Base-by-base conservation (phyloP, 30 jellyfish, hydroid and myxozoan species). In the Sanderia malayensis region DNA sequence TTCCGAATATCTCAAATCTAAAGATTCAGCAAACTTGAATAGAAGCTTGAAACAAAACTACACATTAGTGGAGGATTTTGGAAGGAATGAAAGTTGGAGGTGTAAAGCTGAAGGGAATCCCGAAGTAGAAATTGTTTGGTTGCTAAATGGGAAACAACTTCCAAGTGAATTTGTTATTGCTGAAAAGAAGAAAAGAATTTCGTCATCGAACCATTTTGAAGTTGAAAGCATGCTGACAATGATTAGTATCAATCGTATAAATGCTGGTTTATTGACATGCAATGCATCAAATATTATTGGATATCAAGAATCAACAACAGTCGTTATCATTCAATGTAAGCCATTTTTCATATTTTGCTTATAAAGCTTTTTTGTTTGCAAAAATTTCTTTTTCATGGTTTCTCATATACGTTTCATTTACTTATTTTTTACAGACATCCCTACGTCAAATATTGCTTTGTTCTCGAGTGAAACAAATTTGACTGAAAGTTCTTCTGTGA, bases 41-140 rank as follows among this genome's bases (percentile, higher is more conserved):
- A 45, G 29, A 44, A 44, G 65, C 63, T 79, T 76, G 44, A 22
- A 24, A 20, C 57, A 18, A 0, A 76, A 62, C 71, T 63, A 76
- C 80, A 81, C 82, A 1, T 32, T 81, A 28, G 21, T 30, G 7
- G 93, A 81, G 37, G 80, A 70, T 27, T 41, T 80, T 17, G 30
- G 26, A 27, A 61, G 41, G 44, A 69, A 59, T 44, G 63, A 21
- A 11, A 67, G 47, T 61, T 81, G 85, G 93, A 44, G 37, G 2
- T 81, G 93, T 65, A 58, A 23, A 63, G 82, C 82, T 21, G 70
- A 44, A 2, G 93, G 93, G 27, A 81, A 81, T 46, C 93, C 93
- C 9, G 46, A 24, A n/a, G 7, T 70, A 8, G 27, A 17, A 2
- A 61, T 81, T 49, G n/a, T 61, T 20, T 81, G 93, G 93, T 17